phyloP scores from a whole-genome alignment of 2,797 vertebrate species.

The Halcyon leucocephala region DNA sequence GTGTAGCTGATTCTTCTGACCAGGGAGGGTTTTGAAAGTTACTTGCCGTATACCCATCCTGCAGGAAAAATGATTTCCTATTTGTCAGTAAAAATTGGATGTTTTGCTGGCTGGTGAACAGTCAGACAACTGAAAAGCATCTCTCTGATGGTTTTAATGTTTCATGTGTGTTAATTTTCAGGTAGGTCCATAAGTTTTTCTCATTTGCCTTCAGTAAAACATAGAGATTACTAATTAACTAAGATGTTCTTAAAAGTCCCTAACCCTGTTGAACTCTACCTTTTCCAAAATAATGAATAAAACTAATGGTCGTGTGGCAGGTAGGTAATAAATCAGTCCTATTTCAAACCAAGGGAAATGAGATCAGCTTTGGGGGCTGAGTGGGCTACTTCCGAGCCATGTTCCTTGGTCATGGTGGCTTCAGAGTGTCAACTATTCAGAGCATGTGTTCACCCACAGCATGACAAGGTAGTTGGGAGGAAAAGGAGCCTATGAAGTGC shows the following conservation, averaged over 20 bases:
- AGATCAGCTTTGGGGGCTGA: neutral
- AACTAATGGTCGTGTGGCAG: fast-evolving
- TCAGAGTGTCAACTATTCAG: neutral
- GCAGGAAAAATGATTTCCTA: neutral
- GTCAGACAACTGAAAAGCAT: neutral
- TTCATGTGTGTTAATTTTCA: neutral
- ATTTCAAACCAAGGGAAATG: neutral
- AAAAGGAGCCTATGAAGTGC: neutral
- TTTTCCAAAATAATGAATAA: slow-evolving; percentile 3
- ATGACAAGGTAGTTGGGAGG: neutral
- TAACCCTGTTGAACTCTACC: neutral
- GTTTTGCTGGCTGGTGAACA: neutral
- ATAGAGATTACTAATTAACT: neutral
- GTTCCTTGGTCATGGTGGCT: fast-evolving
- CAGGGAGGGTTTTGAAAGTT: neutral
- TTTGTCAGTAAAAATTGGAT: neutral
- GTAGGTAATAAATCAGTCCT: neutral
- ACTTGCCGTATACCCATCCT: neutral
- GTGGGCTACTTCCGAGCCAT: fast-evolving
- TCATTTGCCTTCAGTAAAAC: slow-evolving; percentile 15
- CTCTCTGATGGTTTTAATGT: neutral
- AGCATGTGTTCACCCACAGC: fast-evolving
- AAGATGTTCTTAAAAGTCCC: neutral
- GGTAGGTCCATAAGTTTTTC: neutral
- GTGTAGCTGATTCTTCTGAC: neutral